Conservation (phyloP, 1,140 invertebrate genomes). For the Heliconius congener region DNA sequence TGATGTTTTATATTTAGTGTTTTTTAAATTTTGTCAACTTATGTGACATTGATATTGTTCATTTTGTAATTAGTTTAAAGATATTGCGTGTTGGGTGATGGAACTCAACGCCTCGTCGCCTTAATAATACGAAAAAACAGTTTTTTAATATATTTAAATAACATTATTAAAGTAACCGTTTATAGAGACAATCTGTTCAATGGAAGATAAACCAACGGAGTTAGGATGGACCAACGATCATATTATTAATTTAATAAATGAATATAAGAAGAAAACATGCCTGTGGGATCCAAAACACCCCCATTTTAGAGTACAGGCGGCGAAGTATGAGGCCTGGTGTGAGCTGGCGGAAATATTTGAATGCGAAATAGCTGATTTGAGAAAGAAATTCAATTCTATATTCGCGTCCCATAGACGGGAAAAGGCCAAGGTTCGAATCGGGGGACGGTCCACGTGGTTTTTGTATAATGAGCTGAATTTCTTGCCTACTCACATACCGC, state of each 20-base stretch:
- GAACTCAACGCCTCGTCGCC: neutral
- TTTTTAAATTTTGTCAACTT: no score
- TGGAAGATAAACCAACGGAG: neutral
- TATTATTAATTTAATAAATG: slow-evolving; percentile 53
- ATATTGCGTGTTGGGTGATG: neutral
- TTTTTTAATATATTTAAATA: no score
- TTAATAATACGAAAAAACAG: neutral
- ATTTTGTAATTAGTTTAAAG: no score
- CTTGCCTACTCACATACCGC: slow-evolving; percentile 56
- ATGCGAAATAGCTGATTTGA: slow-evolving; percentile 61
- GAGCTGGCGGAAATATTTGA: slow-evolving; percentile 59
- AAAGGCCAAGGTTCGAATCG: slow-evolving; percentile 58
- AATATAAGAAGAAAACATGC: slow-evolving; percentile 52
- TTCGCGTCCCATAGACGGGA: slow-evolving; percentile 71
- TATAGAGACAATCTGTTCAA: neutral
- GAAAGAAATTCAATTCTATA: slow-evolving; percentile 70
- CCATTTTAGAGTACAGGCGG: slow-evolving; percentile 52
- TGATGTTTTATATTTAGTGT: neutral
- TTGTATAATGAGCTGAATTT: slow-evolving; percentile 63
- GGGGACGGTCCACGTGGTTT: slow-evolving; percentile 62
- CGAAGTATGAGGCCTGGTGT: slow-evolving; percentile 67
- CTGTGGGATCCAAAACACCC: slow-evolving; percentile 63
- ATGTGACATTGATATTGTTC: no score
- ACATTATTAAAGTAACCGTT: neutral
- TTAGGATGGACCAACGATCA: slow-evolving; percentile 62